Percentiles rank a stretch among this genome's conserved stretches.
Evolutionary conservation across 2,113 vertebrate species (phyloP).

Genomic region (Nansenia antarctica): DNA sequence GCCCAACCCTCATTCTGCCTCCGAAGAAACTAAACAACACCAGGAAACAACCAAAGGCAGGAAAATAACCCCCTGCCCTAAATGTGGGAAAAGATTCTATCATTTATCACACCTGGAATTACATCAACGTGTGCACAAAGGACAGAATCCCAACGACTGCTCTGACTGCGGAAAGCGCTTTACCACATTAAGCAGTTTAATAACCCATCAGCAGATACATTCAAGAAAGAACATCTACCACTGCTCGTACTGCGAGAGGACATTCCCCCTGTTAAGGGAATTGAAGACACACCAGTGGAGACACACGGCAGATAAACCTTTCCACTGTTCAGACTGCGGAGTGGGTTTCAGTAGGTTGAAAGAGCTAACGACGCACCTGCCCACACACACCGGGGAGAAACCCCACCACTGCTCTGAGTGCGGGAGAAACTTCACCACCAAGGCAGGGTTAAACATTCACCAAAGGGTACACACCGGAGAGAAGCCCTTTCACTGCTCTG

Average conservation of each 20-base stretch:
- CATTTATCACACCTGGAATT: conserved; percentile 56
- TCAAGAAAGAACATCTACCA: conserved; percentile 39
- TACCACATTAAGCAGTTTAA: conserved; percentile 56
- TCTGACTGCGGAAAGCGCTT: conserved; percentile 22
- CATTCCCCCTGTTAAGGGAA: conserved; percentile 56
- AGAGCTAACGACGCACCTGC: conserved; percentile 41
- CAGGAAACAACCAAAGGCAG: conserved; percentile 21
- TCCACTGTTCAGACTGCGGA: conserved; percentile 60
- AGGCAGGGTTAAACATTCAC: conserved; percentile 64
- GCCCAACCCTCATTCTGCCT: conserved; percentile 12
- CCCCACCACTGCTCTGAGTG: too few species aligned
- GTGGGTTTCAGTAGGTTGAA: conserved; percentile 44
- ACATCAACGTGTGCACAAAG: conserved; percentile 41
- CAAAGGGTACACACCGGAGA: too few species aligned
- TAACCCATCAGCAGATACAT: conserved; percentile 60
- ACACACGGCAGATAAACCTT: conserved; percentile 57
- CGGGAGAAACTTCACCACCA: conserved; percentile 57
- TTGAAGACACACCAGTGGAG: conserved; percentile 61
- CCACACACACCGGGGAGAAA: conserved; percentile 42
- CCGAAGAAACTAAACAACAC: not conserved
- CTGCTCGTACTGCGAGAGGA: conserved; percentile 55
- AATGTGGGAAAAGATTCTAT: conserved; percentile 54
- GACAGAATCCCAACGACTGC: conserved; percentile 55
- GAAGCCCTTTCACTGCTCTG: conserved; percentile 43
- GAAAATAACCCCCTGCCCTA: conserved; percentile 51